Evolutionary conservation across 2,113 vertebrate genomes (phyloP).

Genomic region (Propithecus coquereli): DNA sequence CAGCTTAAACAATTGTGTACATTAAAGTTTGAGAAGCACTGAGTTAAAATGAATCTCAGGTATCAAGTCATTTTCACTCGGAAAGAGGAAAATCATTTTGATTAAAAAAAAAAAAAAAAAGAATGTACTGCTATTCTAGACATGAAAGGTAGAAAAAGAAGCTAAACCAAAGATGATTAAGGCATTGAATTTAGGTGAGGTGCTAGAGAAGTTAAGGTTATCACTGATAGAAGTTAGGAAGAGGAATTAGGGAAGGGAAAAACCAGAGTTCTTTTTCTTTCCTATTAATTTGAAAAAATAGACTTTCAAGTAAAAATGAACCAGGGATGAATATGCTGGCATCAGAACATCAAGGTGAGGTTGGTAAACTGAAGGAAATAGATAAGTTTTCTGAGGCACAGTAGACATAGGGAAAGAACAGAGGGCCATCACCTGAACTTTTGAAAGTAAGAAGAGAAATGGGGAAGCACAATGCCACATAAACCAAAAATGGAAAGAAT

Average conservation of each 20-base stretch:
- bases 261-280: neutral
- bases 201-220: neutral
- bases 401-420: neutral
- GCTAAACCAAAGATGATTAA: neutral
- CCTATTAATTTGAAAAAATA: neutral
- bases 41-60: neutral
- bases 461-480: neutral
- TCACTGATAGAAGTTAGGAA: neutral
- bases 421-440: neutral
- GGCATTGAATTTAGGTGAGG: neutral
- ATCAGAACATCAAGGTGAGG: neutral
- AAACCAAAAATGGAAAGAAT: neutral
- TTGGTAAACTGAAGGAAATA: neutral
- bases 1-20: neutral
- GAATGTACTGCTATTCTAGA: neutral
- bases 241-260: neutral
- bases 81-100: conserved; percentile 18
- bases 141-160: neutral
- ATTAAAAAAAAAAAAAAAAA: neutral
- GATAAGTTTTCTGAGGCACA: neutral
- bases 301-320: neutral
- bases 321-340: neutral
- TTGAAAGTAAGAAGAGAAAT: neutral
- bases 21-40: neutral
- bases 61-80: neutral